Conservation (phyloP, 1,140 invertebrate genomes). For the Brachystomella parvula region DNA sequence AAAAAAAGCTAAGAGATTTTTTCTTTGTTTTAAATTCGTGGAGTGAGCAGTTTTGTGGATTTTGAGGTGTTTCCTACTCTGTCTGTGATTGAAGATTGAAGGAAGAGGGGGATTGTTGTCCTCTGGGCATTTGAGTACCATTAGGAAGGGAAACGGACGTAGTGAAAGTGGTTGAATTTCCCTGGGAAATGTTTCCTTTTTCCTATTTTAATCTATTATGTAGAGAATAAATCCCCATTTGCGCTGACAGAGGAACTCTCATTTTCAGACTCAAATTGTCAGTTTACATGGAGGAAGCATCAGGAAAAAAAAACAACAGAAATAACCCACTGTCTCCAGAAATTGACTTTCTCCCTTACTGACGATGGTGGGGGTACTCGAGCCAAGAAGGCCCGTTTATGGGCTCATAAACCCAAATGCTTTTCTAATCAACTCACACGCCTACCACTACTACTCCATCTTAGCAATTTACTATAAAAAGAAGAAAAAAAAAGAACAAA, state of each 20-base stretch:
- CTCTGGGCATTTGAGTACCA: conserved; percentile 6
- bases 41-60: too few species aligned
- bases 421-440: conserved; percentile 25
- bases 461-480: background rate
- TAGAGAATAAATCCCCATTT: conserved; percentile 39
- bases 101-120: background rate
- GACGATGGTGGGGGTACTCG: background rate
- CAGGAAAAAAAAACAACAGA: conserved; percentile 4
- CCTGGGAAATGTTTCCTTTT: conserved; percentile 12
- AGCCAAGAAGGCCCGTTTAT: background rate
- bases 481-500: too few species aligned
- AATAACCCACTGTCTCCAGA: conserved; percentile 5
- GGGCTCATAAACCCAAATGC: conserved; percentile 13
- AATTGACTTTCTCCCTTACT: background rate
- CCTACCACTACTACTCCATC: background rate
- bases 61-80: too few species aligned
- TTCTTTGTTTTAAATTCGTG: too few species aligned
- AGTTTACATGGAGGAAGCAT: conserved; percentile 36
- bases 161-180: conserved; percentile 12
- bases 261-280: conserved; percentile 36
- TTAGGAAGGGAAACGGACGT: conserved; percentile 6
- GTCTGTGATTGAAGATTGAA: too few species aligned
- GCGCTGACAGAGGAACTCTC: conserved; percentile 37
- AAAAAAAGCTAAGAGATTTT: too few species aligned
- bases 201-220: conserved; percentile 38